Conservation (phyloP, 2,113 vertebrate genomes). For the Bungarus multicinctus region DNA sequence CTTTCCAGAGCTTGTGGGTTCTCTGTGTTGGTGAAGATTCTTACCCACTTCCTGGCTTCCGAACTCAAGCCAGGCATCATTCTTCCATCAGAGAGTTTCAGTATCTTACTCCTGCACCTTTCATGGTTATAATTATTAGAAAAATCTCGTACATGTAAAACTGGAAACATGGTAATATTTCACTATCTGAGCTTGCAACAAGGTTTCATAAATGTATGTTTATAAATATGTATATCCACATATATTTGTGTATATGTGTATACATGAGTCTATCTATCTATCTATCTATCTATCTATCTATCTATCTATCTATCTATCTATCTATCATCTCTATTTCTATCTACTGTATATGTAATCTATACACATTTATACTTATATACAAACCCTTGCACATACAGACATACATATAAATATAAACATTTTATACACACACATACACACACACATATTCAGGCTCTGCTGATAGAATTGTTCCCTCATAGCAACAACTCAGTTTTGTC, state of each 20-base stretch:
- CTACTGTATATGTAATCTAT: too few relatives aligned
- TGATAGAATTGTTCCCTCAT: not conserved
- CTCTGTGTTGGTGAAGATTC: not conserved
- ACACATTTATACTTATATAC: not conserved
- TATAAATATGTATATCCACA: too few relatives aligned
- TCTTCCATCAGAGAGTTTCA: not conserved
- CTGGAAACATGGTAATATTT: not conserved
- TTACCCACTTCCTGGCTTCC: not conserved
- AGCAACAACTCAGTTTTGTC: not conserved
- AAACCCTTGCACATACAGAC: not conserved
- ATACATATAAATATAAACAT: too few relatives aligned
- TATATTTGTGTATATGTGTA: too few relatives aligned
- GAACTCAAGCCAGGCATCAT: not conserved
- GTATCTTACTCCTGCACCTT: not conserved
- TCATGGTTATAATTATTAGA: not conserved
- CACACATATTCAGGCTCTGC: not conserved
- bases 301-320: too few relatives aligned
- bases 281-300: too few relatives aligned
- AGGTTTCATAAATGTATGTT: not conserved
- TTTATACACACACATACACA: not conserved
- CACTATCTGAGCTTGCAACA: not conserved
- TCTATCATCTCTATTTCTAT: too few relatives aligned
- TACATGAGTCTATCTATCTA: too few relatives aligned
- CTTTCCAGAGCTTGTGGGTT: not conserved
- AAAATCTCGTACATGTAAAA: not conserved